A percentile compares a stretch with the other conserved stretches of the same genome.
Evolutionary conservation across 2,888 invertebrate genomes (phyloP).

Genomic region (Brachyopa scutellaris): DNA sequence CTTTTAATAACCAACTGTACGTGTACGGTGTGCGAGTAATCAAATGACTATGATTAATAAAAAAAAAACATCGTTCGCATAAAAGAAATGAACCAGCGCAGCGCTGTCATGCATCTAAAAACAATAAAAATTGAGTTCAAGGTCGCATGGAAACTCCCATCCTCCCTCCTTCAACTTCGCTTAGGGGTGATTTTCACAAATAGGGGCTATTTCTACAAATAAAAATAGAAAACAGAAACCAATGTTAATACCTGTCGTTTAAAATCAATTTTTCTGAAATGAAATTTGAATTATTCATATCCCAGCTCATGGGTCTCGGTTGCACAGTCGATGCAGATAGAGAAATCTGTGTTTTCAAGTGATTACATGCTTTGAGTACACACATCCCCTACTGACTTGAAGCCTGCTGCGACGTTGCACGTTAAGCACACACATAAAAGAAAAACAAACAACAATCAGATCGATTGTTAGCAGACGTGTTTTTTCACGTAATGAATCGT

Average conservation of each 20-base stretch:
- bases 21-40: too few relatives aligned
- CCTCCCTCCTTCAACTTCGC: not conserved
- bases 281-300: slow-evolving; percentile 10
- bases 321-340: not conserved
- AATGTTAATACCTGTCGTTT: slow-evolving; percentile 3
- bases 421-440: not conserved
- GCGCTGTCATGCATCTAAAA: slow-evolving; percentile 34
- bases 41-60: too few relatives aligned
- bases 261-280: slow-evolving; percentile 10
- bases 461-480: slow-evolving; percentile 32
- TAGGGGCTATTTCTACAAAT: too few relatives aligned
- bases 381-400: not conserved
- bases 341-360: not conserved
- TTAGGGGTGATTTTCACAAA: not conserved
- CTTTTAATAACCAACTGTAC: too few relatives aligned
- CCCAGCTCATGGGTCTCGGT: slow-evolving; percentile 1
- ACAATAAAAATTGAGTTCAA: slow-evolving; percentile 38
- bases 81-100: too few relatives aligned
- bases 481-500: slow-evolving; percentile 38
- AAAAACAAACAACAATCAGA: not conserved
- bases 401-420: too few relatives aligned
- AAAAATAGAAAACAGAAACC: too few relatives aligned
- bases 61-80: too few relatives aligned
- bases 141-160: slow-evolving; percentile 15
- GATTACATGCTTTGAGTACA: not conserved